Evolutionary conservation across 2,888 invertebrate species (phyloP).

Genomic region (Azorinus chamasolen): DNA sequence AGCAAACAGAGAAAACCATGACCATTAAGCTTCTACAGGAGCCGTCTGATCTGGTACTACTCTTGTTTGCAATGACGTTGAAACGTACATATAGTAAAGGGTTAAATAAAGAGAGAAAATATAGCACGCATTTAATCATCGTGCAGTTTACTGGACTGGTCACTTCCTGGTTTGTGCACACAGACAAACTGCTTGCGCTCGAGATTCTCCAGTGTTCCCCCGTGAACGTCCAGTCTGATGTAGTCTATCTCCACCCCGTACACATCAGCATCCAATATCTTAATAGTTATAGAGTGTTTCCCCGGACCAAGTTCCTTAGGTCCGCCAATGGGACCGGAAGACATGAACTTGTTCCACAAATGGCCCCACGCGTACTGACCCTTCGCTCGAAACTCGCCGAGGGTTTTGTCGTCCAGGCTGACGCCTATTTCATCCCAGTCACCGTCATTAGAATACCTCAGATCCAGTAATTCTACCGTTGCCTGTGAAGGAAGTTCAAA

Average conservation of each 20-base stretch:
- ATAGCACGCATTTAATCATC: no score
- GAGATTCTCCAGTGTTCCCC: conserved; percentile 28
- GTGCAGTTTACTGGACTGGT: neutral
- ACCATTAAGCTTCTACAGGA: no score
- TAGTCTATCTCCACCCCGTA: conserved; percentile 68
- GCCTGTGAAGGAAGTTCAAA: conserved; percentile 45
- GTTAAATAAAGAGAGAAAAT: no score
- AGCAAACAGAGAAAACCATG: no score
- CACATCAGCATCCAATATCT: conserved; percentile 47
- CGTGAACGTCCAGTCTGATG: conserved; percentile 57
- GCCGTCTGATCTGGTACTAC: no score
- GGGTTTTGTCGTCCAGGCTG: conserved; percentile 38
- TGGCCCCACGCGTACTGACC: conserved; percentile 47
- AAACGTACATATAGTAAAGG: no score
- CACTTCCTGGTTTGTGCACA: conserved; percentile 35
- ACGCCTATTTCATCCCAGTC: conserved; percentile 46
- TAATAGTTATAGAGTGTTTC: conserved; percentile 44
- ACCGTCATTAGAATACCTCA: conserved; percentile 66
- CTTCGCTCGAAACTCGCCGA: conserved; percentile 53
- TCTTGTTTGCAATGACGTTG: no score
- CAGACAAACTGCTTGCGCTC: conserved; percentile 54
- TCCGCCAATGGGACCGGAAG: conserved; percentile 56
- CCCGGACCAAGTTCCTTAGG: conserved; percentile 32
- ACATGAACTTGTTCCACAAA: conserved; percentile 59
- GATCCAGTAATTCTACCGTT: conserved; percentile 47